Conservation (phyloP, 2,113 vertebrate species). For the Caloenas nicobarica region DNA sequence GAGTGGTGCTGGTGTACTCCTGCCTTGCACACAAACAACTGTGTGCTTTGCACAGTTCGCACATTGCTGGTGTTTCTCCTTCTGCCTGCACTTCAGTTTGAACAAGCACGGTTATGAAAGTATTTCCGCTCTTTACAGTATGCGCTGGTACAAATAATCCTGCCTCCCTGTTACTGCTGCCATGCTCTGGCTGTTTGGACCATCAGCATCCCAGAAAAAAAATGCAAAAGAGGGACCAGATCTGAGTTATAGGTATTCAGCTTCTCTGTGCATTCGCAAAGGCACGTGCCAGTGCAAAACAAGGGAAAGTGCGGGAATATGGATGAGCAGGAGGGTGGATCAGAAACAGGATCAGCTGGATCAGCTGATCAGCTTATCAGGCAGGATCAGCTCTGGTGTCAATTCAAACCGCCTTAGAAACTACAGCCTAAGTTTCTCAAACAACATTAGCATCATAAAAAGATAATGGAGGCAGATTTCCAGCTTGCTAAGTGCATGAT, state of each 20-base stretch:
- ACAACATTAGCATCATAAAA: background rate
- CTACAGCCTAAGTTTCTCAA: background rate
- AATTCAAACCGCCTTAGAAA: slow-evolving; percentile 5
- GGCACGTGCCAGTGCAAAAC: background rate
- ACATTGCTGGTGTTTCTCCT: background rate
- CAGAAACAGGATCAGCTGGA: background rate
- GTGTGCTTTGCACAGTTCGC: background rate
- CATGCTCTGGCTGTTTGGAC: background rate
- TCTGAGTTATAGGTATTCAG: background rate
- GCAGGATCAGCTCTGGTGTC: background rate
- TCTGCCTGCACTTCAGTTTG: background rate
- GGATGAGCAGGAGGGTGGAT: background rate
- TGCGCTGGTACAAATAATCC: background rate
- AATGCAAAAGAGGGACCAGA: background rate
- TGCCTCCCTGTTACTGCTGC: background rate
- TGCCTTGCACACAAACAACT: background rate
- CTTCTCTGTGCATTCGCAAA: background rate
- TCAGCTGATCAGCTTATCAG: too few species aligned
- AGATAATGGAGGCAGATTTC: background rate
- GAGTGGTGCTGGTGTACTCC: background rate
- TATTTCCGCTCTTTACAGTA: background rate
- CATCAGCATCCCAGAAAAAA: background rate
- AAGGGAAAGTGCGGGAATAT: background rate
- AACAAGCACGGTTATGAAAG: background rate
- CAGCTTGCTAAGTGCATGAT: background rate